phyloP scores from a whole-genome alignment of 2,113 vertebrate species.

The Carettochelys insculpta region DNA sequence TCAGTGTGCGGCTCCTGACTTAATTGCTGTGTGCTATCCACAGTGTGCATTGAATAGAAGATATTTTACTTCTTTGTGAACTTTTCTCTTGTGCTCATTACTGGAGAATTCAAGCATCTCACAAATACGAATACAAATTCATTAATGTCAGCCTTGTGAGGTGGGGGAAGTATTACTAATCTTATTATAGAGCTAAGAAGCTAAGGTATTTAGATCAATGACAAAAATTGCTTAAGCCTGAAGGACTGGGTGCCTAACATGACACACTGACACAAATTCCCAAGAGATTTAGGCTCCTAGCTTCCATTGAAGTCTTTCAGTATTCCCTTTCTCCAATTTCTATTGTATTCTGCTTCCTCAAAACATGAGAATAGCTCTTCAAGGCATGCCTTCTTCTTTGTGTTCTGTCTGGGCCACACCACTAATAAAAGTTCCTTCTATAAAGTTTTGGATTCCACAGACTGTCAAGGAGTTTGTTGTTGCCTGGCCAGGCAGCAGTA shows the following conservation, averaged over 20 bases:
- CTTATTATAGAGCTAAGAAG: not conserved
- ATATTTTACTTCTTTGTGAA: not conserved
- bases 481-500: constrained; percentile 29
- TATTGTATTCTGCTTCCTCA: not conserved
- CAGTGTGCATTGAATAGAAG: not conserved
- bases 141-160: not conserved
- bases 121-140: not conserved
- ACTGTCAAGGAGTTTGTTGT: constrained; percentile 27
- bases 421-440: constrained; percentile 14
- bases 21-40: not conserved
- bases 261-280: too few relatives aligned
- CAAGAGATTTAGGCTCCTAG: not conserved
- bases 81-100: not conserved
- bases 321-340: not conserved
- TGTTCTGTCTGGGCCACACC: constrained; percentile 32
- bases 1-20: not conserved
- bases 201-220: not conserved
- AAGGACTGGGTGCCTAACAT: not conserved
- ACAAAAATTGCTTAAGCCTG: not conserved
- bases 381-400: not conserved
- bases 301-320: not conserved
- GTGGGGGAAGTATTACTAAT: not conserved
- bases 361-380: not conserved
- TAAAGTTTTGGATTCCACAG: constrained; percentile 12
- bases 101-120: not conserved